Conservation (phyloP, 2,888 invertebrate species). For the Rhagonycha lutea region DNA sequence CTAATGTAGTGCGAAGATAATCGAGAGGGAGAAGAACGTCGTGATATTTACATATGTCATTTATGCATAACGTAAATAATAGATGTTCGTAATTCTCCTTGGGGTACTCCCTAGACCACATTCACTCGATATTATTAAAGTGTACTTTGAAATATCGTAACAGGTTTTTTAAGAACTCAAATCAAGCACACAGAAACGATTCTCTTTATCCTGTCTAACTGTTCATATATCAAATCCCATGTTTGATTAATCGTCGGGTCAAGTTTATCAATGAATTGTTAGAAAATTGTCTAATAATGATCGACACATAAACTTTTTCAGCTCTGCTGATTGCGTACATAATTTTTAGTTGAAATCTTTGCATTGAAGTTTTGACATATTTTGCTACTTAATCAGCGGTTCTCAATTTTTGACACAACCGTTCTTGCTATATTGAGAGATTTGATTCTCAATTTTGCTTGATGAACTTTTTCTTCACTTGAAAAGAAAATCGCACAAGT, state of each 20-base stretch:
- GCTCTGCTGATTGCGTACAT: background rate
- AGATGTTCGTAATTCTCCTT: background rate
- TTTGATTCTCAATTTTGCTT: background rate
- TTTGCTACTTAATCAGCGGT: background rate
- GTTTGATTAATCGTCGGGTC: background rate
- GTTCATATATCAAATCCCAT: background rate
- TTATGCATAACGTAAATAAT: background rate
- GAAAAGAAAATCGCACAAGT: background rate
- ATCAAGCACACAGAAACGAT: background rate
- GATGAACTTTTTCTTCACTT: background rate
- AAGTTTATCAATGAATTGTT: background rate
- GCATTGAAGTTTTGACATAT: background rate
- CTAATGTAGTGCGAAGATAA: background rate
- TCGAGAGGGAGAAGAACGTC: background rate
- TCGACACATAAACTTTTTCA: background rate
- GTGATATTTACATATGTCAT: background rate
- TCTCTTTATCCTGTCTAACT: background rate
- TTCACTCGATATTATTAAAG: background rate
- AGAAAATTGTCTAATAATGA: background rate
- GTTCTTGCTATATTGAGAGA: background rate
- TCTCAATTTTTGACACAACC: background rate
- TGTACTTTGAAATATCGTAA: background rate
- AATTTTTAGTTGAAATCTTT: background rate
- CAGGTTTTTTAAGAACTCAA: background rate
- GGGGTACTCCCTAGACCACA: background rate